phyloP scores from a whole-genome alignment of 2,113 vertebrate species.

The Oophaga pumilio region DNA sequence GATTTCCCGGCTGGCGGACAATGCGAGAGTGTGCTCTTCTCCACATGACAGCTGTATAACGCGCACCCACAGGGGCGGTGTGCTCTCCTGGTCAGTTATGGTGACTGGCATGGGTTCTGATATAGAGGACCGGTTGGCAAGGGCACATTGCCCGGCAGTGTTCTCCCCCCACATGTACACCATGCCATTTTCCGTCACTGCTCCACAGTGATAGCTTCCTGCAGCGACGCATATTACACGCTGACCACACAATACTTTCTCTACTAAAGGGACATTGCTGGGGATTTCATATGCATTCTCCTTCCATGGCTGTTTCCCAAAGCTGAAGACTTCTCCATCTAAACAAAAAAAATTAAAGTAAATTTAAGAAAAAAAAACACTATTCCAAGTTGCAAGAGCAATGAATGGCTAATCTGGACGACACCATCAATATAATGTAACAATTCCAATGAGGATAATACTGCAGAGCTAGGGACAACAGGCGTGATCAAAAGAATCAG shows the following conservation, averaged over 20 bases:
- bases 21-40: constrained; percentile 86
- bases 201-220: constrained; percentile 88
- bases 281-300: constrained; percentile 64
- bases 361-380: background rate
- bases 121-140: constrained; percentile 74
- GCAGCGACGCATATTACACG: constrained; percentile 83
- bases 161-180: constrained; percentile 98
- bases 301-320: constrained; percentile 87
- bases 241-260: constrained; percentile 81
- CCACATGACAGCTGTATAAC: constrained; percentile 90
- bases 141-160: constrained; percentile 87
- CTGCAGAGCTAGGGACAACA: background rate
- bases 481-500: background rate
- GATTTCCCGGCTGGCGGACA: constrained; percentile 85
- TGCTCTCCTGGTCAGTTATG: constrained; percentile 77
- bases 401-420: background rate
- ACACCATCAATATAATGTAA: background rate
- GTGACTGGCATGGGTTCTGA: constrained; percentile 82
- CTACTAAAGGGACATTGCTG: constrained; percentile 73
- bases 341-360: constrained; percentile 2
- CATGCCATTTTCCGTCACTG: constrained; percentile 83
- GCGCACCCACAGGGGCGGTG: constrained; percentile 73
- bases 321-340: constrained; percentile 94
- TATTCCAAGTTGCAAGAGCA: background rate
- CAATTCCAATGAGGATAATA: background rate